phyloP scores from a whole-genome alignment of 2,113 vertebrate species.

The Heloderma charlesbogerti region DNA sequence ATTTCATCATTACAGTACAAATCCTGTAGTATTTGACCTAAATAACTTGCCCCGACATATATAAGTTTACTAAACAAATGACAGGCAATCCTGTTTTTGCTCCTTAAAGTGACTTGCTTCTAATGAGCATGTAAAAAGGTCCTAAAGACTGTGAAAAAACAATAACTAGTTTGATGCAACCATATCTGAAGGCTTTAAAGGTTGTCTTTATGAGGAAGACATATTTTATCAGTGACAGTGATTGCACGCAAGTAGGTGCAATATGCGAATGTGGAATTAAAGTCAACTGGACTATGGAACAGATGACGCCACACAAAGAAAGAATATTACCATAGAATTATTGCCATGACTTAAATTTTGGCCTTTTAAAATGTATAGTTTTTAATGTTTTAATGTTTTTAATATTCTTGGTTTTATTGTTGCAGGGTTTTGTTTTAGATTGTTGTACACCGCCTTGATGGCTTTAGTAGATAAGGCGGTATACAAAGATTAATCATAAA shows the following conservation, averaged over 20 bases:
- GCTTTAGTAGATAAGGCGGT: no score
- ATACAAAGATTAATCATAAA: no score
- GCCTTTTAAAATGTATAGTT: no score
- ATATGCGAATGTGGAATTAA: not conserved
- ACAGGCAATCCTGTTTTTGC: conserved; percentile 60
- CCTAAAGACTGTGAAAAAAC: conserved; percentile 40
- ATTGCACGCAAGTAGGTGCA: not conserved
- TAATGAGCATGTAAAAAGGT: conserved; percentile 11
- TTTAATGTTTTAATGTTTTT: no score
- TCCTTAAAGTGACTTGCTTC: conserved; percentile 24
- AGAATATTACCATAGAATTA: not conserved
- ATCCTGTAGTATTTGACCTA: conserved; percentile 66
- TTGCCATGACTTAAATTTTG: not conserved
- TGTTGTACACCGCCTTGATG: no score
- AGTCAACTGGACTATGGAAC: not conserved
- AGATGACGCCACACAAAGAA: not conserved
- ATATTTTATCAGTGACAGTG: not conserved
- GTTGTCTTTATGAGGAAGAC: not conserved
- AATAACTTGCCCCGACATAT: conserved; percentile 63
- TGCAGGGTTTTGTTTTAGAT: no score
- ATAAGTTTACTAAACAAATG: conserved; percentile 49
- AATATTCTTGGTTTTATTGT: no score
- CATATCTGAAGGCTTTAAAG: not conserved
- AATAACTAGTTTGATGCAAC: not conserved
- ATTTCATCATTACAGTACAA: conserved; percentile 64